Evolutionary conservation across 1,140 invertebrate species (phyloP).

Genomic region (Diachasma alloeum): DNA sequence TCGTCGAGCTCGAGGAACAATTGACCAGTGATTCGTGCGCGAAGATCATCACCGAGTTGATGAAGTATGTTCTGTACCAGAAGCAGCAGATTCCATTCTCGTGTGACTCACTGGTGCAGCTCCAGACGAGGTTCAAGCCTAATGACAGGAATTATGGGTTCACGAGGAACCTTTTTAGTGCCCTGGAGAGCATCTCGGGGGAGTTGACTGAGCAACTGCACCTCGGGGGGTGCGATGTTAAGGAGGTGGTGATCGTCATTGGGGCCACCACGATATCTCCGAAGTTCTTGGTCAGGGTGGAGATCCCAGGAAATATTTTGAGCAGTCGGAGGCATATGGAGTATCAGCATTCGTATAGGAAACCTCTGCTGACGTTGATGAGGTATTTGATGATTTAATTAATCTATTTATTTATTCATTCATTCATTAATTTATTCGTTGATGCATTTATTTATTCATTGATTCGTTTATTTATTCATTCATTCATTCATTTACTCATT

Average conservation of each 20-base stretch:
- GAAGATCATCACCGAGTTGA: constrained; percentile 52
- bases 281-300: constrained; percentile 51
- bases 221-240: constrained; percentile 45
- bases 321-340: constrained; percentile 49
- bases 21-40: constrained; percentile 54
- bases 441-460: no score
- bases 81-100: constrained; percentile 61
- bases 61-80: constrained; percentile 60
- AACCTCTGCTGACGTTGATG: constrained; percentile 56
- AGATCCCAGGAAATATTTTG: constrained; percentile 52
- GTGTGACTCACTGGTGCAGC: constrained; percentile 48
- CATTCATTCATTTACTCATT: no score
- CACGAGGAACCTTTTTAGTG: constrained; percentile 44
- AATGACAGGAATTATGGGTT: constrained; percentile 47
- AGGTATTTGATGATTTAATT: constrained; percentile 41
- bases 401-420: no score
- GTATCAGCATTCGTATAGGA: constrained; percentile 51
- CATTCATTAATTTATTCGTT: no score
- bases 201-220: constrained; percentile 51
- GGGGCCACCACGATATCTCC: constrained; percentile 57
- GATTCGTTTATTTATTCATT: no score
- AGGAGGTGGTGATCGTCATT: constrained; percentile 53
- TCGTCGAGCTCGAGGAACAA: constrained; percentile 52
- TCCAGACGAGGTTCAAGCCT: constrained; percentile 43
- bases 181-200: constrained; percentile 46